A percentile compares a stretch with the other conserved stretches of the same genome.
phyloP scores from a whole-genome alignment of 2,797 vertebrate species.

The Jordanella pulchra region DNA sequence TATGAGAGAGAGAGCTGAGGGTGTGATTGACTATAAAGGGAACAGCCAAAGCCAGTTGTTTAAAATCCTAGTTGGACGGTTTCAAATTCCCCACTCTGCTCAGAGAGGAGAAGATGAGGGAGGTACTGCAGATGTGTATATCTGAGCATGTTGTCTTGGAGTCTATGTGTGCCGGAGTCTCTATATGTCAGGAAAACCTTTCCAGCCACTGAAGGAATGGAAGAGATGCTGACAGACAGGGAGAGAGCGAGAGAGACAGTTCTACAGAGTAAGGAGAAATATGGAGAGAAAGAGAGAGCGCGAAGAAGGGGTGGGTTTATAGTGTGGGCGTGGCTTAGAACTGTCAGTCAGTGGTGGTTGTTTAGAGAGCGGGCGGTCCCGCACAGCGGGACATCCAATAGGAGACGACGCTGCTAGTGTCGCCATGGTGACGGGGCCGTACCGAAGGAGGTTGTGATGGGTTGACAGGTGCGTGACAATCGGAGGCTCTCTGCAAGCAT shows the following conservation, averaged over 20 bases:
- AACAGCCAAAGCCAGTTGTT: constrained; percentile 87
- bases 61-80: constrained; percentile 91
- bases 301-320: constrained; percentile 51
- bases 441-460: constrained; percentile 94
- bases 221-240: constrained; percentile 44
- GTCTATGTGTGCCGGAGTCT: constrained; percentile 38
- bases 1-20: constrained; percentile 71
- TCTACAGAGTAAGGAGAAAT: constrained; percentile 11
- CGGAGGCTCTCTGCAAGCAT: constrained; percentile 95
- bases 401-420: constrained; percentile 87
- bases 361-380: constrained; percentile 79
- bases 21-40: constrained; percentile 78
- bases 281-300: constrained; percentile 7
- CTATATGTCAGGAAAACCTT: constrained; percentile 51
- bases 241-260: constrained; percentile 44
- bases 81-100: constrained; percentile 88
- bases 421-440: constrained; percentile 97
- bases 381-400: constrained; percentile 85
- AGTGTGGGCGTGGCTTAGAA: constrained; percentile 56
- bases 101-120: constrained; percentile 69
- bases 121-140: constrained; percentile 61
- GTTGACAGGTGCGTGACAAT: constrained; percentile 98
- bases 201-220: constrained; percentile 55
- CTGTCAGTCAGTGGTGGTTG: constrained; percentile 75
- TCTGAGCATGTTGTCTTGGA: constrained; percentile 33